Evolutionary conservation across 1,140 invertebrate species (phyloP).

Genomic region (Drosophila subpulchrella): DNA sequence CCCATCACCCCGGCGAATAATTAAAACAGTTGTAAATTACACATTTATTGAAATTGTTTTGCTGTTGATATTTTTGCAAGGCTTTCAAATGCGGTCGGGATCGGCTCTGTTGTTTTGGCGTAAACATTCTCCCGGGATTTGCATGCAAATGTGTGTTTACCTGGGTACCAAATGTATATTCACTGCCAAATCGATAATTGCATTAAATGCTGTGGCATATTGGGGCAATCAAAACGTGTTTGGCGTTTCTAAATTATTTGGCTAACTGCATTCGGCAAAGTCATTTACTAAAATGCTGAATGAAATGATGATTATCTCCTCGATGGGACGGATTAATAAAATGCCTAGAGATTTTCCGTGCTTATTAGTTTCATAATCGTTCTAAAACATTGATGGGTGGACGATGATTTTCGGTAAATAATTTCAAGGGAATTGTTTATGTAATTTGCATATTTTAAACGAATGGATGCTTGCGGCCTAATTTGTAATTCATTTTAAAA

Average conservation of each 20-base stretch:
- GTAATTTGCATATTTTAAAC: not conserved
- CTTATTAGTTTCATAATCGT: not conserved
- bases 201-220: constrained; percentile 22
- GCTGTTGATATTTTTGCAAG: constrained; percentile 15
- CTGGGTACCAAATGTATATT: constrained; percentile 15
- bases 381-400: too few relatives aligned
- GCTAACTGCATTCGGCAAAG: constrained; percentile 1
- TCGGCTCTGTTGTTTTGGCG: constrained; percentile 6
- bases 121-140: constrained; percentile 27
- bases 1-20: constrained; percentile 8
- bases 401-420: too few relatives aligned
- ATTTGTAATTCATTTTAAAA: not conserved
- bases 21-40: constrained; percentile 47
- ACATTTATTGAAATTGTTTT: constrained; percentile 44
- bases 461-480: not conserved
- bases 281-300: constrained; percentile 4
- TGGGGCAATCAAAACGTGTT: constrained; percentile 11
- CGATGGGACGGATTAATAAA: not conserved
- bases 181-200: constrained; percentile 27
- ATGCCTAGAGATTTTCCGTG: not conserved
- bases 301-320: too few relatives aligned
- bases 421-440: too few relatives aligned
- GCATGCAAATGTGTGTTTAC: constrained; percentile 11
- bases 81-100: constrained; percentile 24
- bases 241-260: constrained; percentile 25